These are phyloP conservation scores for Gonioctena quinquepunctata DNA, from an alignment of 1,140 invertebrate species.

Conservation along the genomic window DNA sequence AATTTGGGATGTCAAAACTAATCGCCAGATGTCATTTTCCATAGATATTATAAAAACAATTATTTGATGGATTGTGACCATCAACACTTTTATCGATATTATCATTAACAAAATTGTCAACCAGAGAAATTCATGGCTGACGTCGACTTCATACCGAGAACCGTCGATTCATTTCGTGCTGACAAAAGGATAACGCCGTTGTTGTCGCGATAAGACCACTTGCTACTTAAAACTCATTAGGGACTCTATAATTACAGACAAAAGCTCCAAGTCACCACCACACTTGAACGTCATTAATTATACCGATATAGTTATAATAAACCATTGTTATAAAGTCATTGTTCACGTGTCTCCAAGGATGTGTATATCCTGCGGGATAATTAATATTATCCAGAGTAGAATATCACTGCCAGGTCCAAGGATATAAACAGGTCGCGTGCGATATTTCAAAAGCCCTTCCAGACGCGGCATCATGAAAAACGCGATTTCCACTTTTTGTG, in stretches of 20 bases:
- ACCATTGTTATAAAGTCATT: slow-evolving; percentile 51
- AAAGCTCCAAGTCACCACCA: slow-evolving; percentile 50
- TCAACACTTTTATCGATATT: no score
- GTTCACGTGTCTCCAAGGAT: slow-evolving; percentile 52
- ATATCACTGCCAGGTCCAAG: slow-evolving; percentile 34
- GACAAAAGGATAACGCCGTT: slow-evolving; percentile 12
- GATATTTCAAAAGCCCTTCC: slow-evolving; percentile 13
- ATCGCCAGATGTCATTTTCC: no score
- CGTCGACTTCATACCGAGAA: no score
- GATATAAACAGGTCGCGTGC: slow-evolving; percentile 16
- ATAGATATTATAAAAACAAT: no score
- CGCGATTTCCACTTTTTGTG: neutral
- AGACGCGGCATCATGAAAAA: neutral
- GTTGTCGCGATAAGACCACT: slow-evolving; percentile 18
- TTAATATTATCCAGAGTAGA: slow-evolving; percentile 42
- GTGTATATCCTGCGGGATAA: slow-evolving; percentile 48
- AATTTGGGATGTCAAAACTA: no score
- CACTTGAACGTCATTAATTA: slow-evolving; percentile 51
- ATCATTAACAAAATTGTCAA: no score
- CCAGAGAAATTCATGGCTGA: no score
- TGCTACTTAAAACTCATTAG: slow-evolving; percentile 50
- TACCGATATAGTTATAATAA: slow-evolving; percentile 52
- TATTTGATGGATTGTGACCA: no score
- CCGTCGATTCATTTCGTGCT: neutral
- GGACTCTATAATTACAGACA: slow-evolving; percentile 48